phyloP scores from a whole-genome alignment of 2,888 invertebrate genomes.

The Junonia oenone region DNA sequence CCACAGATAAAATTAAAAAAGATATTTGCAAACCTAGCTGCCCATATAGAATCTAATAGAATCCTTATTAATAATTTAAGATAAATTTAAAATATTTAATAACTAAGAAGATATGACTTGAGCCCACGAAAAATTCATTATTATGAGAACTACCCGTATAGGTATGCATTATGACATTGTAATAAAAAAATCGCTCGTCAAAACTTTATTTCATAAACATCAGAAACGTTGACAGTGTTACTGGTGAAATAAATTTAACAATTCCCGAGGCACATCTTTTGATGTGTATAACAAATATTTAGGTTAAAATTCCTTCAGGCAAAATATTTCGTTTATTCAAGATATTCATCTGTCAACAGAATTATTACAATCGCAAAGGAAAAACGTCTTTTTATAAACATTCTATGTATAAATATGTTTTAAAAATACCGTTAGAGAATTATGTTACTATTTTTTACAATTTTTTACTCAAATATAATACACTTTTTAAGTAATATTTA shows the following conservation, averaged over 20 bases:
- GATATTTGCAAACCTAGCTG: no score
- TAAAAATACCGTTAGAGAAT: neutral
- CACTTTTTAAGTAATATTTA: no score
- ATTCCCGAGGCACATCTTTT: conserved; percentile 12
- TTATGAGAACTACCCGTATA: no score
- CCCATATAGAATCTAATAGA: no score
- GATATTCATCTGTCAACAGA: conserved; percentile 10
- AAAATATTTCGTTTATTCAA: conserved; percentile 20
- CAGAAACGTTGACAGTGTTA: conserved; percentile 17
- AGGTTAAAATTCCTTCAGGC: conserved; percentile 20
- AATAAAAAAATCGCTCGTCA: neutral
- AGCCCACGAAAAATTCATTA: no score
- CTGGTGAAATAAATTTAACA: conserved; percentile 23
- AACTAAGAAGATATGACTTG: no score
- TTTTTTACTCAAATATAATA: no score
- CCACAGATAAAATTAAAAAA: neutral
- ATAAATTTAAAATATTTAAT: no score
- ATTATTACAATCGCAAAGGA: conserved; percentile 7
- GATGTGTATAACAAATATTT: conserved; percentile 25
- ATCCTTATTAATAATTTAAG: no score
- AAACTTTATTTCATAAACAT: conserved; percentile 19
- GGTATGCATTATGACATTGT: no score
- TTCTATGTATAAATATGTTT: neutral
- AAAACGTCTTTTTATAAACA: neutral
- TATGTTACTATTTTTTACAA: no score